phyloP scores from a whole-genome alignment of 2,113 vertebrate species.

The Tachuris rubrigastra region DNA sequence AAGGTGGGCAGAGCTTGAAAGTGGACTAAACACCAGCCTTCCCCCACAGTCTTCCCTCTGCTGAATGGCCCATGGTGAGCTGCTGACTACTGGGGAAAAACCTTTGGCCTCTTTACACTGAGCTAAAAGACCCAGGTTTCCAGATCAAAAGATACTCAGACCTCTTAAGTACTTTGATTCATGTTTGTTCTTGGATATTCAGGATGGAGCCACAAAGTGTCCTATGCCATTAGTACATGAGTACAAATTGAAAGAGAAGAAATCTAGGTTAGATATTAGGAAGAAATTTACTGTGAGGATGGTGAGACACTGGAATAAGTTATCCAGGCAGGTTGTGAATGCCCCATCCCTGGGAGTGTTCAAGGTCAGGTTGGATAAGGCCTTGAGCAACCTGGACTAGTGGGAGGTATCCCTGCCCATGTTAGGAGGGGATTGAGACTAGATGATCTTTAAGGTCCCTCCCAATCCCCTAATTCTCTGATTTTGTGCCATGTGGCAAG shows the following conservation, averaged over 20 bases:
- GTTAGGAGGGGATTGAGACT: not conserved
- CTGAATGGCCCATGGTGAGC: not conserved
- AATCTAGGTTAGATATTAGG: not conserved
- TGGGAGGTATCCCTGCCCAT: fast-evolving
- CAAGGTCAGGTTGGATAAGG: not conserved
- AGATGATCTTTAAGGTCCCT: not conserved
- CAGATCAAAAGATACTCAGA: not conserved
- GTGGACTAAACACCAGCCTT: not conserved
- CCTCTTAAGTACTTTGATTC: not conserved
- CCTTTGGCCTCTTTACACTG: not conserved
- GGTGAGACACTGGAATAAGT: not conserved
- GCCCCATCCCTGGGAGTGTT: not conserved
- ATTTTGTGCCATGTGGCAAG: not conserved
- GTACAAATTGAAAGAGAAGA: not conserved
- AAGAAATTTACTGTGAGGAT: not conserved
- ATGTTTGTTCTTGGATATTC: not conserved
- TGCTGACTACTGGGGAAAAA: not conserved
- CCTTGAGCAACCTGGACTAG: fast-evolving
- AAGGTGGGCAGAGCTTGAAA: not conserved
- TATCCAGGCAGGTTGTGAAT: not conserved
- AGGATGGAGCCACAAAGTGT: not conserved
- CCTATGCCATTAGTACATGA: not conserved
- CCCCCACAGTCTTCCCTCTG: not conserved
- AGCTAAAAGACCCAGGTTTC: not conserved
- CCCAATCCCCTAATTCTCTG: not conserved